These are phyloP conservation scores for Eristalinus sepulchralis DNA, from an alignment of 2,888 invertebrate genomes.

Conservation along the genomic window DNA sequence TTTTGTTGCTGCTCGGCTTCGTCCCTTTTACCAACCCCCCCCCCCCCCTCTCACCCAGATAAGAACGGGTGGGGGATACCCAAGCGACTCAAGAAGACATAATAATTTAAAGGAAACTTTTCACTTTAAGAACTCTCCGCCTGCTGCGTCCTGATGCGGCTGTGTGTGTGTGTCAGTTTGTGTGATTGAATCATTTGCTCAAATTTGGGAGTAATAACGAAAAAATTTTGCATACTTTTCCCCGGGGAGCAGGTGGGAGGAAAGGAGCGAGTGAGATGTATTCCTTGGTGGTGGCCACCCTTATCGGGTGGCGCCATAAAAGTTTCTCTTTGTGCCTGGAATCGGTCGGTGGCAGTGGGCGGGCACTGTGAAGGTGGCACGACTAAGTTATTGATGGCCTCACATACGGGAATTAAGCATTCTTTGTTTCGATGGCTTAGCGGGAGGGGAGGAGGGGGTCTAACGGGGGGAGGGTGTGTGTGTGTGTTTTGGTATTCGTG, in stretches of 20 bases:
- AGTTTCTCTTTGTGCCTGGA: constrained; percentile 53
- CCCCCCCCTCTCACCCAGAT: constrained; percentile 29
- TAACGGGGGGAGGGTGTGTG: background rate
- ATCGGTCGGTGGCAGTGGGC: constrained; percentile 22
- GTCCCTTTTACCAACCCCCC: constrained; percentile 46
- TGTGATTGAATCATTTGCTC: constrained; percentile 70
- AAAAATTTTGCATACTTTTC: constrained; percentile 55
- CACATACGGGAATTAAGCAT: constrained; percentile 66
- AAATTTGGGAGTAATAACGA: constrained; percentile 68
- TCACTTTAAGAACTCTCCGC: constrained; percentile 37
- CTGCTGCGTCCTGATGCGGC: background rate
- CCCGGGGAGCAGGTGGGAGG: constrained; percentile 20
- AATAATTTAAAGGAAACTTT: constrained; percentile 63
- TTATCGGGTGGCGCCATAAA: constrained; percentile 23
- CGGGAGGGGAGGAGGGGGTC: background rate
- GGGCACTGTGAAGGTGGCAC: constrained; percentile 45
- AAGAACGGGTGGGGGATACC: constrained; percentile 4
- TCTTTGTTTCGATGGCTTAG: constrained; percentile 59
- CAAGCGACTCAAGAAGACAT: constrained; percentile 12
- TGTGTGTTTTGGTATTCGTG: background rate
- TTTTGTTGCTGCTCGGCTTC: constrained; percentile 14
- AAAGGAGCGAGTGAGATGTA: background rate
- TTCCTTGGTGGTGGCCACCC: background rate
- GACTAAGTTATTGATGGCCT: constrained; percentile 63
- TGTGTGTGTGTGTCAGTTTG: constrained; percentile 23